A percentile compares a stretch with the other conserved stretches of the same genome.
These are phyloP conservation scores for Xyrauchen texanus DNA, from an alignment of 2,113 vertebrate species.

Conservation along the genomic window DNA sequence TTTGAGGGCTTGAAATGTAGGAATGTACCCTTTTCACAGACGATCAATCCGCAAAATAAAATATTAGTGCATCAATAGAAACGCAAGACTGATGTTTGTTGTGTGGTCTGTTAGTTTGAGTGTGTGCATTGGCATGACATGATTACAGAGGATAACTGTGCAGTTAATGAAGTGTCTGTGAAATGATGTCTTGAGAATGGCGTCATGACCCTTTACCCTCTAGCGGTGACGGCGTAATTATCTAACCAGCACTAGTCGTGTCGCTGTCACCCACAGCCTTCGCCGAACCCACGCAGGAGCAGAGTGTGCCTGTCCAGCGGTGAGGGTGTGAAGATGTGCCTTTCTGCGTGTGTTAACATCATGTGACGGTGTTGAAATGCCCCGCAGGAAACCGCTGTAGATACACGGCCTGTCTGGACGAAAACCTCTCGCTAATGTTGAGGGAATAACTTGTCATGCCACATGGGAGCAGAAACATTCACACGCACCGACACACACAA, in stretches of 20 bases:
- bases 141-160: no score
- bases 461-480: not conserved
- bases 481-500: not conserved
- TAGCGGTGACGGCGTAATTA: constrained; percentile 54
- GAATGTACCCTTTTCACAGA: no score
- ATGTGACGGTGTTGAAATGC: constrained; percentile 58
- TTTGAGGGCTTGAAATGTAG: no score
- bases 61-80: no score
- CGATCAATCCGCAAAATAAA: no score
- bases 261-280: not conserved
- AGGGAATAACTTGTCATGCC: not conserved
- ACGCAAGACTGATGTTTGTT: no score
- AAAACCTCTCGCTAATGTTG: not conserved
- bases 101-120: no score
- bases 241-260: not conserved
- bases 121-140: no score
- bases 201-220: not conserved
- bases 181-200: not conserved
- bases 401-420: not conserved
- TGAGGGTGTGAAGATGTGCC: constrained; percentile 29
- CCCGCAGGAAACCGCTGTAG: constrained; percentile 32
- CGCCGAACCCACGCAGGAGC: not conserved
- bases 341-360: constrained; percentile 36
- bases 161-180: not conserved
- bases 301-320: not conserved